Evolutionary conservation across 2,113 vertebrate genomes (phyloP).

Genomic region (Hippocampus abdominalis): DNA sequence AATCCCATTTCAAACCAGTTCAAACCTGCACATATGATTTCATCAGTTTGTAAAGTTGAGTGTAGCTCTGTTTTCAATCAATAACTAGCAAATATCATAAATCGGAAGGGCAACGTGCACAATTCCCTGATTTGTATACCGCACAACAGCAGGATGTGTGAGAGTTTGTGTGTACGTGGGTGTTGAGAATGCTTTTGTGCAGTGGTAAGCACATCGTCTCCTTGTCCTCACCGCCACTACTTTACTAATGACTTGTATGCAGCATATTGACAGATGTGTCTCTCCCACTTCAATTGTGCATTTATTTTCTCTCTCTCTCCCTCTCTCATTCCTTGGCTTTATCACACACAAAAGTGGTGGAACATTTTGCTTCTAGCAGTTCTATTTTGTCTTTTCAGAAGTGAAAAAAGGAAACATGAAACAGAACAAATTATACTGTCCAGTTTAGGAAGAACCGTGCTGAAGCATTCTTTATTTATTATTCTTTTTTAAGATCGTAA

Average conservation of each 20-base stretch:
- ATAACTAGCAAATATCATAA: neutral
- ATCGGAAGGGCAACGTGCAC: neutral
- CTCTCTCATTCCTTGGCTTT: neutral
- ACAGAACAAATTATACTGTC: neutral
- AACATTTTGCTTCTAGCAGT: neutral
- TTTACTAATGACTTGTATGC: constrained; percentile 54
- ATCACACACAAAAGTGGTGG: constrained; percentile 9
- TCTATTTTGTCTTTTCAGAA: neutral
- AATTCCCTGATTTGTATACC: neutral
- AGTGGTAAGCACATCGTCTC: constrained; percentile 47
- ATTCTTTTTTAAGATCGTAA: neutral
- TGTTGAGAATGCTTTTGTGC: constrained; percentile 20
- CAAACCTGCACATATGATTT: neutral
- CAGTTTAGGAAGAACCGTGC: neutral
- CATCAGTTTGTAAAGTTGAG: neutral
- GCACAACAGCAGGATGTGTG: neutral
- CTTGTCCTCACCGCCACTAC: constrained; percentile 36
- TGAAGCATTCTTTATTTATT: neutral
- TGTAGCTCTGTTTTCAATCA: neutral
- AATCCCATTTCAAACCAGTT: neutral
- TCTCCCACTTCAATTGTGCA: constrained; percentile 22
- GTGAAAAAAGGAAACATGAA: neutral
- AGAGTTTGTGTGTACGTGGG: neutral
- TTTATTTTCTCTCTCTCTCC: constrained; percentile 14
- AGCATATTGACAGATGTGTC: constrained; percentile 49